Evolutionary conservation across 2,113 vertebrate genomes (phyloP), one percentile per base, ranked within the genome.

Genomic region (Thalassoma bifasciatum): DNA sequence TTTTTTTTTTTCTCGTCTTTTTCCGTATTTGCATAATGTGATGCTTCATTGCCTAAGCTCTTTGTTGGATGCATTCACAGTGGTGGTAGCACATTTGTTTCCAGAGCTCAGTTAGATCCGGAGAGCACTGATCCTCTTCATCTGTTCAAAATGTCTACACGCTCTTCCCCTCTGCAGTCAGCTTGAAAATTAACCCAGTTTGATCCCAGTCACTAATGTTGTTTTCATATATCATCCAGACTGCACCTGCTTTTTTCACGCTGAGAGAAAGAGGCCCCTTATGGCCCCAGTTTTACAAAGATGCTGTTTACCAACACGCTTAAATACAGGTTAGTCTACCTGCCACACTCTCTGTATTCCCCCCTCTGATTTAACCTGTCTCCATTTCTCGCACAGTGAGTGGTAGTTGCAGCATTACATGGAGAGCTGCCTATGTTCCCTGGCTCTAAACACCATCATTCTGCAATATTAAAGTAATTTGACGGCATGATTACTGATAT

Each of bases 131-230:
- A 84, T 79, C 46, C 52, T 66, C 14, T 60, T 87, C 50, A 66
- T 76, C 68, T 68, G 34, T 47, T 72, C 36, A 26, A 30, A 78
- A 75, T 80, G 51, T 83, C 59, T 77, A 16, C 81, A 81, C 79
- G 56, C 38, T 77, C 57, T 84, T 11, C 62, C 52, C 51, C 9
- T 58, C 10, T 66, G 67, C 81, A 21, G 5, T 17, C 11, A n/a
- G 72, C 70, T 69, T n/a, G 36, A 56, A 80, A 82, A 85, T 88
- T 73, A 89, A 77, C 82, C 63, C 66, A 51, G 51, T 75, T 77
- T 77, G 76, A 72, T 84, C 69, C 67, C 52, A 58, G 11, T 70
- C 2, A 1, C 63, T 47, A 10, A 66, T 50, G 69, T 72, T 63
- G 57, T 75, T 73, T 85, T 82, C 75, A 75, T 67, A 49, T 66